Base-by-base conservation (phyloP, 2,113 vertebrate genomes). In the Myodes glareolus region DNA sequence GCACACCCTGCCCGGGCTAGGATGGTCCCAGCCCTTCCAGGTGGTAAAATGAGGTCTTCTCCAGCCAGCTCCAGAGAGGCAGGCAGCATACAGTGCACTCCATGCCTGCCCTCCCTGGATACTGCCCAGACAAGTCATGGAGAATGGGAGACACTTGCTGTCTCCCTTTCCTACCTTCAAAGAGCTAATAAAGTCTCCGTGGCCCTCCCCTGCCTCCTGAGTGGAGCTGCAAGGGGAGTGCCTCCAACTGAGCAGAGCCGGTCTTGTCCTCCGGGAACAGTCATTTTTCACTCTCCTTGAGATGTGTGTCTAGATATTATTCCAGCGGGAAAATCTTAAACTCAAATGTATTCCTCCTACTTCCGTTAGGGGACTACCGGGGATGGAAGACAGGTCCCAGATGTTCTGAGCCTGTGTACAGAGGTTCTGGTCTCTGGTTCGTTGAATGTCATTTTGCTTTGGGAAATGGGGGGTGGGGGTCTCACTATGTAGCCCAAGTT, bases 371-470 rank as follows among this genome's bases (percentile, higher is more conserved):
- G 16, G 47, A 14, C 63, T 33, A 50, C 21, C 4, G 0, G 65
- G 29, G 84, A 78, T n/a, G 16, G 82, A 82, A 77, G 72, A 52
- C 25, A 63, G 36, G 19, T 84, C 29, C 50, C 68, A 58, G 50
- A 29, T 90, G 27, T 10, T 92, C 90, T 61, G 52, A 94, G 58
- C 82, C 25, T 85, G 6, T 68, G 77, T 36, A 19, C 27, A 42
- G 87, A 82, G 33, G 2, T 75, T 90, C 72, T 85, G 33, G 73
- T 93, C 93, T 80, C 90, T 87, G 58, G 36, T 91, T 96, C 82
- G 36, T 95, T 88, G 36, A n/a, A 67, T 87, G 52, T 13, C 5
- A 6, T 80, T 94, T 84, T 81, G 58, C 47, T 95, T 84, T 75
- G 80, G 67, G 36, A 55, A 33, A 55, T 47, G 11, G 21, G 7